Conservation (phyloP, 2,797 vertebrate genomes). For the Danio tinwini region DNA sequence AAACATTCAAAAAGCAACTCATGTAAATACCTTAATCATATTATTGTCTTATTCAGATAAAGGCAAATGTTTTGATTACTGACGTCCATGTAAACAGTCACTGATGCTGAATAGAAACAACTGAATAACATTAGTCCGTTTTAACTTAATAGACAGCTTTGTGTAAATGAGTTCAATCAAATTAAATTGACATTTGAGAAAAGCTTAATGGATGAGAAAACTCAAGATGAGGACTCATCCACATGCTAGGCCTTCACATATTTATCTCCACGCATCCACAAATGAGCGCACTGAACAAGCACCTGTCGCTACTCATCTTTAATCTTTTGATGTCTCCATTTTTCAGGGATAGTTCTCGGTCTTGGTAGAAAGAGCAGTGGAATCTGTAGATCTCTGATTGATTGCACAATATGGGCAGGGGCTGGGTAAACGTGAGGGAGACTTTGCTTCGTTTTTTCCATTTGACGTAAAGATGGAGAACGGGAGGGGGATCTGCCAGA, state of each 20-base stretch:
- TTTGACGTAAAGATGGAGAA: conserved; percentile 71
- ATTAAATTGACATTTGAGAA: neutral
- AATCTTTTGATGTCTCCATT: conserved; percentile 59
- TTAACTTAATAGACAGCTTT: conserved; percentile 4
- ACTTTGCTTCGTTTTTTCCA: conserved; percentile 66
- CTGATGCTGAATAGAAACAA: too few species aligned
- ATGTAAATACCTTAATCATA: too few species aligned
- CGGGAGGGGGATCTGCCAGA: conserved; percentile 57
- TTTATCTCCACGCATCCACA: conserved; percentile 58
- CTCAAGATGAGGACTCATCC: too few species aligned
- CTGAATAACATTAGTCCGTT: neutral
- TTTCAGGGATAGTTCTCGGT: conserved; percentile 25
- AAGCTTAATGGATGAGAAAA: neutral
- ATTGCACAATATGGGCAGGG: conserved; percentile 53
- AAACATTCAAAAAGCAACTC: too few species aligned
- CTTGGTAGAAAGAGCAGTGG: neutral
- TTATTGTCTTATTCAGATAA: too few species aligned
- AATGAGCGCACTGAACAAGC: conserved; percentile 59
- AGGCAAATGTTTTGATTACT: too few species aligned
- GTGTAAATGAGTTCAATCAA: neutral
- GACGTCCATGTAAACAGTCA: too few species aligned
- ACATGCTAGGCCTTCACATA: too few species aligned
- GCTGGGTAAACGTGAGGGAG: neutral
- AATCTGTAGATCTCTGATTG: conserved; percentile 61
- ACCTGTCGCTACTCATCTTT: conserved; percentile 71